Evolutionary conservation across 2,797 vertebrate species (phyloP).

Genomic region (Liparis tanakae): DNA sequence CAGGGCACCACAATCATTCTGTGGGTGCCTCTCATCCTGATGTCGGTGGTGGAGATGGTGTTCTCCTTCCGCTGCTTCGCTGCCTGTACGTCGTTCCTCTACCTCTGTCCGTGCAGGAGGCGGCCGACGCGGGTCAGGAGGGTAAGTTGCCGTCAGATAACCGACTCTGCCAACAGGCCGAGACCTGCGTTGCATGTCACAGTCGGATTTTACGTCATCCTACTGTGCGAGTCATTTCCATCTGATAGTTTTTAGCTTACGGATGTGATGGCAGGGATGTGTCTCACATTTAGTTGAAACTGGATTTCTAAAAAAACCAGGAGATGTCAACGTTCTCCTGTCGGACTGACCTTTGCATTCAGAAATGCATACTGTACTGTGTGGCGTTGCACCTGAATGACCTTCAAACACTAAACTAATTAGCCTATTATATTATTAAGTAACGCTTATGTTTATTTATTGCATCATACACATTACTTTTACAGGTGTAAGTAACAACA

Average conservation of each 20-base stretch:
- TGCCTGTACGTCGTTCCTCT: constrained; percentile 80
- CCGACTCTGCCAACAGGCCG: neutral
- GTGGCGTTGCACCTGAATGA: neutral
- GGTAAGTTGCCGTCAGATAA: constrained; percentile 59
- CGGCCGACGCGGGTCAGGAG: constrained; percentile 45
- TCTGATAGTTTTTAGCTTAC: neutral
- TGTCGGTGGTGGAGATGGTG: constrained; percentile 80
- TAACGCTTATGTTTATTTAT: neutral
- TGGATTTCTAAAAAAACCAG: neutral
- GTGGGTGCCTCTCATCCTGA: constrained; percentile 87
- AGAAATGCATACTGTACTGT: neutral
- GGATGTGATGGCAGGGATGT: neutral
- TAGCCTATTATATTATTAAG: neutral
- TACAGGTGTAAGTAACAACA: neutral
- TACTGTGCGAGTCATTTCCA: neutral
- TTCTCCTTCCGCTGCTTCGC: constrained; percentile 87
- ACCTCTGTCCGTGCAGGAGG: constrained; percentile 81
- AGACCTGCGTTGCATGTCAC: neutral
- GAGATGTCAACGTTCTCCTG: no score
- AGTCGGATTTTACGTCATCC: neutral
- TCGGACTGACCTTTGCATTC: neutral
- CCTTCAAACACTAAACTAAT: neutral
- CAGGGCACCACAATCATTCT: constrained; percentile 90
- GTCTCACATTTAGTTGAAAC: neutral
- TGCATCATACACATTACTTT: neutral